Evolutionary conservation across 2,113 vertebrate genomes (phyloP), one percentile per base, ranked within the genome.

Genomic region (Nesospiza acunhae): DNA sequence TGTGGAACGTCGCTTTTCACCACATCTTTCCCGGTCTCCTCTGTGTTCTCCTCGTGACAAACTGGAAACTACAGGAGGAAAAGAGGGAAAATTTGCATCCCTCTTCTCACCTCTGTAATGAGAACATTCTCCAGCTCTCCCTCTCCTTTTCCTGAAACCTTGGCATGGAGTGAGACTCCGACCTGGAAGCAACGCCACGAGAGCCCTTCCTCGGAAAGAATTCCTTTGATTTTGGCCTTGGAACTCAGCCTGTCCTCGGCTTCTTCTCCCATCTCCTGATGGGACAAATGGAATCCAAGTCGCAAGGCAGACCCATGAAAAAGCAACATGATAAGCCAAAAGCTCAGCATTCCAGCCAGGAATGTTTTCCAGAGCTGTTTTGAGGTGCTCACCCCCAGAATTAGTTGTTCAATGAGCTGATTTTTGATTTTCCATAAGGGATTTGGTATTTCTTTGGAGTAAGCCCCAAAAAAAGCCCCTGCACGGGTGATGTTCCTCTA

Each of bases 401-500:
- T 53, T 7, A 7, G 13, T 8, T 21, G 13, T 63, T 67, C 74
- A 19, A 37, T 8, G n/a, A 82, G 7, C 16, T 33, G 13, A 8
- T 31, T 30, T 46, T 21, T 42, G 20, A 6, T 59, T 77, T 74
- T 41, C 17, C 20, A 6, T 0, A 1, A 49, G 23, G 23, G 15
- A 50, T 81, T 74, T 53, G 33, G 7, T 15, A 20, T 41, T 62
- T 82, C 70, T 23, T 64, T 6, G 44, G 23, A 52, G 20, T 4
- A 19, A 11, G 0, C 13, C 50, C 7, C 9, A 10, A 21, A 46
- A 66, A 17, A 8, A 23, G 10, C 2, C 31, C 35, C 41, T 7
- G 11, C 6, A 6, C 0, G 2, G 53, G 5, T 0, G 1, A 30
- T 4, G 11, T 1, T 50, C 28, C 46, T 46, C 35, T 22, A 28